These are phyloP conservation scores for Eledona agricola DNA, from an alignment of 2,888 invertebrate genomes.

Conservation along the genomic window DNA sequence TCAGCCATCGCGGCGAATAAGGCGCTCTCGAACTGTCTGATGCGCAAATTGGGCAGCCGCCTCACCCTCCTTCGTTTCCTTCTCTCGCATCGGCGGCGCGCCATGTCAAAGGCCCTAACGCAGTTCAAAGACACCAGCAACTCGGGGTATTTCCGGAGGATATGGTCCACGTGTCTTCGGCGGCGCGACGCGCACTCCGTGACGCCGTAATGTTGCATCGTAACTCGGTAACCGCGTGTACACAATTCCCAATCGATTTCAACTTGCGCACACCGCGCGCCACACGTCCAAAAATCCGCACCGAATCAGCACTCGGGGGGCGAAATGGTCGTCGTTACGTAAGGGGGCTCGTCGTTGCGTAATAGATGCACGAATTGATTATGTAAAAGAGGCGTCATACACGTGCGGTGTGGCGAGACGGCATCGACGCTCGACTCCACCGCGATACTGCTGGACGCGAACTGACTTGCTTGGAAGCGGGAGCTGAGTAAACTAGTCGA, in stretches of 20 bases:
- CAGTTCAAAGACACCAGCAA: constrained; percentile 44
- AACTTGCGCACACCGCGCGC: constrained; percentile 47
- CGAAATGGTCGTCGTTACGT: not conserved
- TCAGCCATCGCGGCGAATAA: constrained; percentile 49
- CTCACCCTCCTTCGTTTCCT: constrained; percentile 37
- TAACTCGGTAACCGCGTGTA: constrained; percentile 23
- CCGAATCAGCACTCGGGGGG: not conserved
- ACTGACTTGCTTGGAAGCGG: constrained; percentile 8
- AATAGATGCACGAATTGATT: constrained; percentile 26
- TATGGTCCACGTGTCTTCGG: constrained; percentile 40
- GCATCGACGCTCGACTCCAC: not conserved
- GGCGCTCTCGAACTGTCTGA: constrained; percentile 46
- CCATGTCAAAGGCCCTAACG: constrained; percentile 25
- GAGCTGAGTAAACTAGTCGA: not conserved
- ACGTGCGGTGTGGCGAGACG: not conserved
- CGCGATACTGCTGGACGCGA: not conserved
- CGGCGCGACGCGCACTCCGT: constrained; percentile 10
- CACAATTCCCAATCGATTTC: constrained; percentile 42
- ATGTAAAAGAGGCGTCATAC: constrained; percentile 35
- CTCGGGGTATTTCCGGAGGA: constrained; percentile 51
- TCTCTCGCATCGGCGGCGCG: constrained; percentile 39
- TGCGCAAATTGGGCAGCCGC: constrained; percentile 36
- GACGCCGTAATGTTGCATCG: constrained; percentile 40
- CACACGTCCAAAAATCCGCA: too few relatives aligned
- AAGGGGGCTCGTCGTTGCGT: constrained; percentile 19